Evolutionary conservation across 2,797 vertebrate genomes (phyloP).

Genomic region (Tenualosa thibaudeaui): DNA sequence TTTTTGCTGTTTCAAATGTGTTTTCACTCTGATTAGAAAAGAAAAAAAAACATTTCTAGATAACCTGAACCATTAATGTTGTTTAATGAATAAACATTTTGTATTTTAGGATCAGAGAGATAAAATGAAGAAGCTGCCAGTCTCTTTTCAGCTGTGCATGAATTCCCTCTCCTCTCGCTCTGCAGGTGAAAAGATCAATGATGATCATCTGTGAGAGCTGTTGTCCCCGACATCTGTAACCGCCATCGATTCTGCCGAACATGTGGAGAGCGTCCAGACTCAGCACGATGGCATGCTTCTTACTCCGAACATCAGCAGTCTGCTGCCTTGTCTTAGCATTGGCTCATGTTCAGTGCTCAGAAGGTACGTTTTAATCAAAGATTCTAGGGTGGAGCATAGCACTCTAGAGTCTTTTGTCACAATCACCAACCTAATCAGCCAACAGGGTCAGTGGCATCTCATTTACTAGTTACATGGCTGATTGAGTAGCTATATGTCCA

Average conservation of each 20-base stretch:
- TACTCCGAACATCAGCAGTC: constrained; percentile 92
- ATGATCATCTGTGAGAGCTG: constrained; percentile 83
- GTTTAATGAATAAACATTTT: neutral
- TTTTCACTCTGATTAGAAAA: constrained; percentile 21
- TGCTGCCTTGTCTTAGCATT: constrained; percentile 92
- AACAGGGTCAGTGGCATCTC: neutral
- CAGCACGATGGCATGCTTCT: constrained; percentile 91
- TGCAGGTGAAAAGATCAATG: constrained; percentile 88
- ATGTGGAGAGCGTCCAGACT: constrained; percentile 81
- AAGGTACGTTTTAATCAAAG: constrained; percentile 81
- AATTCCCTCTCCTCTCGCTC: constrained; percentile 62
- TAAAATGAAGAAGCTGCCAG: constrained; percentile 31
- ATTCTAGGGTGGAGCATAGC: no score
- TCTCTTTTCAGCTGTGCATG: neutral
- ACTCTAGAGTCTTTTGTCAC: neutral
- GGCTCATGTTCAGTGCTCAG: constrained; percentile 88
- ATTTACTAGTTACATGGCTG: no score
- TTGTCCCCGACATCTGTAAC: constrained; percentile 87
- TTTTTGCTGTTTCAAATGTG: constrained; percentile 58
- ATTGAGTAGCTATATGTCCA: no score
- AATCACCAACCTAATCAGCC: neutral
- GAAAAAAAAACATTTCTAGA: neutral
- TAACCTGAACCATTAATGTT: neutral
- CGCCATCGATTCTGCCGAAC: constrained; percentile 80
- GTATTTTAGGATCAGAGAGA: constrained; percentile 38